Evolutionary conservation across 2,888 invertebrate species (phyloP), one percentile per base, ranked within the genome.

Genomic region (Mesopsocus fuscifrons): DNA sequence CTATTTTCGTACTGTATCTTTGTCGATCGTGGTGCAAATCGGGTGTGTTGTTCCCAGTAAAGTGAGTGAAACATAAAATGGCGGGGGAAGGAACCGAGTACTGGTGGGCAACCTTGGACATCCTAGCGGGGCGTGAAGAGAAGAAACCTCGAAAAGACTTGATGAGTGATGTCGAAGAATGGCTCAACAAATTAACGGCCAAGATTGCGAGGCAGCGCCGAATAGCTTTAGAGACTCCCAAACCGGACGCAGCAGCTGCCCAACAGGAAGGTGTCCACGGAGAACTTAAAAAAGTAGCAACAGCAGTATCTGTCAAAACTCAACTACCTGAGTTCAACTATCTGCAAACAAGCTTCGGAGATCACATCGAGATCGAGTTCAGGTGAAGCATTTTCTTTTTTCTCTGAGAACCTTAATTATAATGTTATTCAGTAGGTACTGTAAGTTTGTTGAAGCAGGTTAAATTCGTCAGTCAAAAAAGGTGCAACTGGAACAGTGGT

Each of bases 31-130:
- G n/a, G n/a, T n/a, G n/a, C n/a, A n/a, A n/a, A n/a, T n/a, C n/a
- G n/a, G n/a, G n/a, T n/a, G n/a, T n/a, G n/a, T n/a, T n/a, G n/a
- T n/a, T n/a, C n/a, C n/a, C n/a, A n/a, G n/a, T n/a, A n/a, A n/a
- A n/a, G n/a, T n/a, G n/a, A n/a, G n/a, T 26, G 26, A 6, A 26
- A 26, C 6, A 26, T 9, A 20, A 5, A 18, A 38, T 38, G 38
- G n/a, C 38, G 17, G 20, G 21, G 20, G 18, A 20, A 16, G 38
- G 38, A 20, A 20, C 15, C 20, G 38, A 21, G 20, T 21, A 38
- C 20, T 38, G 38, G 38, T 38, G 38, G 38, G 20, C 17, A 15
- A 38, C 38, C 17, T 20, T 38, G 5, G 38, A 38, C 20, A 38
- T 38, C 20, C 38, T 38, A 4, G 38, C 38, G 6, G 38, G 38